Conservation (phyloP, 2,113 vertebrate genomes). For the Sturnira hondurensis region DNA sequence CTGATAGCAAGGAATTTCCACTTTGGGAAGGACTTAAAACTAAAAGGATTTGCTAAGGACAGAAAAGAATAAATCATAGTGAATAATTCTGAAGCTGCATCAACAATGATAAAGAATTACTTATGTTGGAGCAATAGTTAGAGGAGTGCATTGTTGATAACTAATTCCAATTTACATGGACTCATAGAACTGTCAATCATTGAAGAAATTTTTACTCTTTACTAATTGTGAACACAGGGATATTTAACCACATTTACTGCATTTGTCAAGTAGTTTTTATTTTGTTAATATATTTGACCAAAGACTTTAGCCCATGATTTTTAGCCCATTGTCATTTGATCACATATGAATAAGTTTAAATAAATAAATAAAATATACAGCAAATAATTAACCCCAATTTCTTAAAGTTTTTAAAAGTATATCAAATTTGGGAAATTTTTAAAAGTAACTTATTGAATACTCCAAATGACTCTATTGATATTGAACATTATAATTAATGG, state of each 20-base stretch:
- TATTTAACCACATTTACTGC: neutral
- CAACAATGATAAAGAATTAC: neutral
- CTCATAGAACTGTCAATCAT: neutral
- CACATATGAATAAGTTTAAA: neutral
- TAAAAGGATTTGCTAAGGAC: neutral
- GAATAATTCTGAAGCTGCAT: neutral
- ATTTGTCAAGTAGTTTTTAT: slow-evolving; percentile 2
- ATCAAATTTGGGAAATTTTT: neutral
- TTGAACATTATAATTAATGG: neutral
- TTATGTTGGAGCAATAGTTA: neutral
- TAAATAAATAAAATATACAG: neutral
- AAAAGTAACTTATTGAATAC: neutral
- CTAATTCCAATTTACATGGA: slow-evolving; percentile 19
- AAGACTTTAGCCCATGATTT: neutral
- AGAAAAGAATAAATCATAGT: slow-evolving; percentile 4
- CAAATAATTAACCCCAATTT: neutral
- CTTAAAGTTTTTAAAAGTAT: neutral
- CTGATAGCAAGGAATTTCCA: neutral
- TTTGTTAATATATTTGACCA: neutral
- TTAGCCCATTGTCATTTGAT: neutral
- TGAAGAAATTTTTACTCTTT: neutral
- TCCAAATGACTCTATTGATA: neutral
- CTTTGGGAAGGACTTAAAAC: neutral
- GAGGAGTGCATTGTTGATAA: neutral
- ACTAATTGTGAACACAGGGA: neutral